These are phyloP conservation scores for Pseudochirops corinnae DNA, from an alignment of 2,797 vertebrate genomes.

Conservation along the genomic window DNA sequence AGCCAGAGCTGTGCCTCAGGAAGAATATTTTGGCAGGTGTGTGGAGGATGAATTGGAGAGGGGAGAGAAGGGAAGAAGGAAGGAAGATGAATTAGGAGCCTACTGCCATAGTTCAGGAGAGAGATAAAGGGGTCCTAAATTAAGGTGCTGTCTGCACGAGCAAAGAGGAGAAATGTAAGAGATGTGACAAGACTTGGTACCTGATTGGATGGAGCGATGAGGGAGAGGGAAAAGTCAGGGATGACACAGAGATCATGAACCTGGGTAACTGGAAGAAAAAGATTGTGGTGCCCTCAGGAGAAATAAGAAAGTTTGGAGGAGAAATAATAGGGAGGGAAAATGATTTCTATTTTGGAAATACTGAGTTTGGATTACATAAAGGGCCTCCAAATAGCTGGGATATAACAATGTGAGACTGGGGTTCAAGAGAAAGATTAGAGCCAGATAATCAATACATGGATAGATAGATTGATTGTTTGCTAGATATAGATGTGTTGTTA, in stretches of 20 bases:
- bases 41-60: neutral
- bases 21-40: neutral
- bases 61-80: neutral
- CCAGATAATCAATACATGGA: neutral
- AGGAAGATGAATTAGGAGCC: neutral
- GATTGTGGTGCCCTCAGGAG: neutral
- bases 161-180: neutral
- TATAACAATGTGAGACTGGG: neutral
- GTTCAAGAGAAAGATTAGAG: neutral
- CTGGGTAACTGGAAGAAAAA: neutral
- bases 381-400: neutral
- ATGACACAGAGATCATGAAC: neutral
- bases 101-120: neutral
- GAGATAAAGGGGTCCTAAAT: neutral
- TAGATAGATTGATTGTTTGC: neutral
- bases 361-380: neutral
- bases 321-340: neutral
- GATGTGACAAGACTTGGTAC: neutral
- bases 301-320: neutral
- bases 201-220: neutral
- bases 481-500: neutral
- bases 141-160: neutral
- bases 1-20: neutral
- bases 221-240: neutral
- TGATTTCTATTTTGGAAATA: neutral